Percentiles rank a stretch among this genome's conserved stretches.
Evolutionary conservation across 1,140 invertebrate species (phyloP).

Genomic region (Caerostris extrusa): DNA sequence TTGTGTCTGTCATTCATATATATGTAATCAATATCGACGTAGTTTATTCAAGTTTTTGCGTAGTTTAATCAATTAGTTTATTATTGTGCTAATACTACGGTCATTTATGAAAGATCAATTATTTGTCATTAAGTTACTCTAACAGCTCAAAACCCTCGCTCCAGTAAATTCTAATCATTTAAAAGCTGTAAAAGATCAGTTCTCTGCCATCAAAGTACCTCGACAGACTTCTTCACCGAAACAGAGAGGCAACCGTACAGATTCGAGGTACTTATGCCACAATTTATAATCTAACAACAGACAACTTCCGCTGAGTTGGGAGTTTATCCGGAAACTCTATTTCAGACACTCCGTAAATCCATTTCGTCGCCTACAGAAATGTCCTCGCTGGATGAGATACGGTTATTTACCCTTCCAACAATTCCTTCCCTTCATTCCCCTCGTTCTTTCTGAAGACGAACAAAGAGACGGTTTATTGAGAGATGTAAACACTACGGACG

Average conservation of each 20-base stretch:
- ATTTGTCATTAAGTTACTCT: too few species aligned
- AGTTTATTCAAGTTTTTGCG: too few species aligned
- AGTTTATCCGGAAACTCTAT: slow-evolving; percentile 24
- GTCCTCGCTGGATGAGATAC: background rate
- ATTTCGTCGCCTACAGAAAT: background rate
- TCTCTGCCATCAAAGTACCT: too few species aligned
- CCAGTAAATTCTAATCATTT: too few species aligned
- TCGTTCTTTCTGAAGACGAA: background rate
- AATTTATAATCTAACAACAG: background rate
- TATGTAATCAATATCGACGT: too few species aligned
- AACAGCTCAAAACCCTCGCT: too few species aligned
- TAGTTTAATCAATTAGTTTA: too few species aligned
- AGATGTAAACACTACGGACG: slow-evolving; percentile 11
- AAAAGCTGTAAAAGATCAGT: too few species aligned
- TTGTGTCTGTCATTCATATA: too few species aligned
- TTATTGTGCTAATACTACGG: too few species aligned
- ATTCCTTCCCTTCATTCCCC: background rate
- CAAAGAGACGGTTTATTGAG: background rate
- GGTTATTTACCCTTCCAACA: background rate
- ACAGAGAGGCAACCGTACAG: background rate
- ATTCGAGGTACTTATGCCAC: background rate
- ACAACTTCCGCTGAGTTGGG: background rate
- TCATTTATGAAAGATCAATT: too few species aligned
- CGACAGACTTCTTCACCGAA: background rate
- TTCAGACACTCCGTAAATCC: slow-evolving; percentile 9